These are phyloP conservation scores for Cryptops parisi DNA, from an alignment of 2,888 invertebrate genomes.

Conservation along the genomic window DNA sequence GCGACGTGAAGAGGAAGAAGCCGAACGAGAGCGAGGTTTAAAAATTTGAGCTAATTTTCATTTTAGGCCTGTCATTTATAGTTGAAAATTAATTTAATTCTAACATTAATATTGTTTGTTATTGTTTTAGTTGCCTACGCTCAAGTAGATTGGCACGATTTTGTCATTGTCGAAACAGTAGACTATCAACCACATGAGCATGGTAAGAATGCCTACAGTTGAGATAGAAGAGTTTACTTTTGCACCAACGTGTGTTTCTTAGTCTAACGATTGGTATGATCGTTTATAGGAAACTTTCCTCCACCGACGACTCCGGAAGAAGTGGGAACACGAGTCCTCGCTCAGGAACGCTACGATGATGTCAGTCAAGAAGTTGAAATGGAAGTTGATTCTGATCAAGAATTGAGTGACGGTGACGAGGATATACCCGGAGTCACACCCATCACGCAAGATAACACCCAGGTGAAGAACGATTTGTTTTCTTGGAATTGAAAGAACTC, in stretches of 20 bases:
- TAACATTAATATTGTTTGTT: background rate
- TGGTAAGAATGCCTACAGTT: too few species aligned
- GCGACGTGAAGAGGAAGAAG: slow-evolving; percentile 83
- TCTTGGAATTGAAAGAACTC: too few species aligned
- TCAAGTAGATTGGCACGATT: slow-evolving; percentile 99
- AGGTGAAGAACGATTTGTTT: too few species aligned
- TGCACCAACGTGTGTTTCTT: too few species aligned
- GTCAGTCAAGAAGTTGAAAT: slow-evolving; percentile 19
- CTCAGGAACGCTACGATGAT: slow-evolving; percentile 45
- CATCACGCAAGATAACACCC: slow-evolving; percentile 28
- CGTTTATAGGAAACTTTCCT: slow-evolving; percentile 54
- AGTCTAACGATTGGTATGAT: background rate
- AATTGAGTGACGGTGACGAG: slow-evolving; percentile 61
- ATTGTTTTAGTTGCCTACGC: slow-evolving; percentile 50
- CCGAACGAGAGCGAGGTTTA: slow-evolving; percentile 61
- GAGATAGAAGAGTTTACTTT: slow-evolving; percentile 6
- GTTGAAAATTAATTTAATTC: too few species aligned
- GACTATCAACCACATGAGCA: slow-evolving; percentile 95
- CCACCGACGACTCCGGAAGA: slow-evolving; percentile 95
- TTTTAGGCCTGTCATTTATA: too few species aligned
- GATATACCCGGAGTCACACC: slow-evolving; percentile 27
- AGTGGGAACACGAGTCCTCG: slow-evolving; percentile 84
- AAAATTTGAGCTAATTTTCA: slow-evolving; percentile 38
- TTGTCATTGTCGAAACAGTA: slow-evolving; percentile 98
- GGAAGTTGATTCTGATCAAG: slow-evolving; percentile 15